A percentile compares a stretch with the other conserved stretches of the same genome.
These are phyloP conservation scores for Rhorus exstirpatorius DNA, from an alignment of 2,888 invertebrate species.

Conservation along the genomic window DNA sequence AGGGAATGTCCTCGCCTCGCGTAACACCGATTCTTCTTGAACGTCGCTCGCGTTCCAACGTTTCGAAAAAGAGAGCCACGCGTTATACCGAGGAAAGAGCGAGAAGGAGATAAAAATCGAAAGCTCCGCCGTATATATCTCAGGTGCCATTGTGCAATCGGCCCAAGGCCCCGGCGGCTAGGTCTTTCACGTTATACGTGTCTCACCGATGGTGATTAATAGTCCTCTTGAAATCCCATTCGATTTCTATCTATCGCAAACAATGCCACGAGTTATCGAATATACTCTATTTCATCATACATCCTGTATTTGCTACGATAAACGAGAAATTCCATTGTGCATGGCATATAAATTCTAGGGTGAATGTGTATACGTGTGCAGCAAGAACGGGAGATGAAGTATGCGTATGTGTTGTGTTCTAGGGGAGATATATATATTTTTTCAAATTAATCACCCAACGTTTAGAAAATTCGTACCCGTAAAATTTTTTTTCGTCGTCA, in stretches of 20 bases:
- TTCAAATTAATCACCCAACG: background rate
- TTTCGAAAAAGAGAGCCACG: slow-evolving; percentile 7
- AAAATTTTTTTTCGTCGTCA: slow-evolving; percentile 32
- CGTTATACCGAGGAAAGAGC: background rate
- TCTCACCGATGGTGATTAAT: slow-evolving; percentile 63
- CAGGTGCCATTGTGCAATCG: slow-evolving; percentile 55
- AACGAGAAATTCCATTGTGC: slow-evolving; percentile 57
- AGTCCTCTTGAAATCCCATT: slow-evolving; percentile 64
- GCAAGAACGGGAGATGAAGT: background rate
- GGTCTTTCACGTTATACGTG: slow-evolving; percentile 39
- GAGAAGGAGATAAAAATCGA: slow-evolving; percentile 34
- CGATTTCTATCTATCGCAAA: slow-evolving; percentile 66
- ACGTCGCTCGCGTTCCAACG: slow-evolving; percentile 47
- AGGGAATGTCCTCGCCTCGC: slow-evolving; percentile 73
- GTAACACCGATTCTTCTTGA: slow-evolving; percentile 74
- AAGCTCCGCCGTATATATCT: slow-evolving; percentile 40
- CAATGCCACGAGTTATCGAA: slow-evolving; percentile 67
- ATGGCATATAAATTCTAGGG: background rate
- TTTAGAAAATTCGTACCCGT: slow-evolving; percentile 13
- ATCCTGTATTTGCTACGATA: slow-evolving; percentile 26
- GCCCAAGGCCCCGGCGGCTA: slow-evolving; percentile 32
- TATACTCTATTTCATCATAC: slow-evolving; percentile 45
- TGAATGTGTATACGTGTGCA: background rate
- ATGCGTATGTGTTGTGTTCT: too few species aligned
- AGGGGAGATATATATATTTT: background rate